A percentile compares a stretch with the other conserved stretches of the same genome.
phyloP scores from a whole-genome alignment of 2,113 vertebrate genomes.

The Blennius ocellaris region DNA sequence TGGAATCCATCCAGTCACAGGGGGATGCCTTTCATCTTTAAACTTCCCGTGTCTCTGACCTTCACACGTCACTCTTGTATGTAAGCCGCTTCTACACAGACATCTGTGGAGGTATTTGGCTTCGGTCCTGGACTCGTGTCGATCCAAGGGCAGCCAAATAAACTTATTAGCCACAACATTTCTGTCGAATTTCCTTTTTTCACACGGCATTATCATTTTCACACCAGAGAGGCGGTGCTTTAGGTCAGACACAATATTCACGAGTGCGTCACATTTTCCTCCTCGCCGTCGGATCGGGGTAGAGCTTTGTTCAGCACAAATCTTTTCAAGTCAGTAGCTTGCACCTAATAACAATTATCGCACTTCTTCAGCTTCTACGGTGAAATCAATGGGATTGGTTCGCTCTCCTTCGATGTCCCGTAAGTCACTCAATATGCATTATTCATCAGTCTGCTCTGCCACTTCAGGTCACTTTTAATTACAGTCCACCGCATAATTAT shows the following conservation, averaged over 20 bases:
- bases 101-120: conserved; percentile 9
- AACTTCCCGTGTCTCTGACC: conserved; percentile 38
- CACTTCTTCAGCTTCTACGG: conserved; percentile 23
- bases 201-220: not conserved
- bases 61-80: conserved; percentile 33
- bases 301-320: conserved; percentile 7
- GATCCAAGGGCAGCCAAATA: conserved; percentile 19
- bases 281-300: not conserved
- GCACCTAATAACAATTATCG: conserved; percentile 43
- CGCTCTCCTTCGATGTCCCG: not conserved
- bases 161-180: not conserved
- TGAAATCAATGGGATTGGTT: conserved; percentile 38
- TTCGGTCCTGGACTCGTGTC: conserved; percentile 10
- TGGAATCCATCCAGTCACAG: conserved; percentile 45
- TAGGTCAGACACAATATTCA: conserved; percentile 16
- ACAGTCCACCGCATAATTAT: conserved; percentile 43
- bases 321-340: conserved; percentile 10
- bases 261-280: conserved; percentile 3
- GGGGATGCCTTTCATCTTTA: conserved; percentile 24
- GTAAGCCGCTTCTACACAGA: conserved; percentile 2
- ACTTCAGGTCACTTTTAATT: conserved; percentile 51
- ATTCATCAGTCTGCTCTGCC: conserved; percentile 30
- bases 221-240: not conserved
- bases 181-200: not conserved
- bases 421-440: conserved; percentile 45